These are phyloP conservation scores for Periophthalmus modestus DNA, from an alignment of 2,113 vertebrate genomes.

Conservation along the genomic window DNA sequence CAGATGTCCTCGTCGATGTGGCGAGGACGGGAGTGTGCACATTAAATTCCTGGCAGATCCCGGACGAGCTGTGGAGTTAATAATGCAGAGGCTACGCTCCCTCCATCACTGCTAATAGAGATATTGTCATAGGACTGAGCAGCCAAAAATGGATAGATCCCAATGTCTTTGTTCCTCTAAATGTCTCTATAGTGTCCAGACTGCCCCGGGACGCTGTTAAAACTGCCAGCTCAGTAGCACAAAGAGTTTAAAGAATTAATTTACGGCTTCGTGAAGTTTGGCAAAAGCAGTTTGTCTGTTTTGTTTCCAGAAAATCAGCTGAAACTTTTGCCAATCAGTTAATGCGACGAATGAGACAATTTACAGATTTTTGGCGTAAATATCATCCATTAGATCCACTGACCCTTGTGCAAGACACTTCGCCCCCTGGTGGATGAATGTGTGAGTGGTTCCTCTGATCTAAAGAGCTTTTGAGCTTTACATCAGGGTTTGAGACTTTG, in stretches of 20 bases:
- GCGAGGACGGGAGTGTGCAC: constrained; percentile 40
- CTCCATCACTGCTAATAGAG: constrained; percentile 70
- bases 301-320: background rate
- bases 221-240: background rate
- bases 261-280: background rate
- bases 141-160: constrained; percentile 54
- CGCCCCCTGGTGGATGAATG: too few species aligned
- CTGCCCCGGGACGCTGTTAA: constrained; percentile 4
- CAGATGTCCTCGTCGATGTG: constrained; percentile 61
- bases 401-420: too few species aligned
- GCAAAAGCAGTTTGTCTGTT: background rate
- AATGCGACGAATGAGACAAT: background rate
- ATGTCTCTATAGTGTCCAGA: constrained; percentile 2
- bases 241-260: constrained; percentile 3
- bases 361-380: too few species aligned
- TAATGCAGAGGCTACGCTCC: constrained; percentile 46
- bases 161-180: constrained; percentile 20
- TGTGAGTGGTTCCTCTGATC: too few species aligned
- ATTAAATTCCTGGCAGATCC: constrained; percentile 35
- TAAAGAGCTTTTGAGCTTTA: too few species aligned
- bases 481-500: too few species aligned
- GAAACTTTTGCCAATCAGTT: too few species aligned
- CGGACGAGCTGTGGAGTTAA: constrained; percentile 56
- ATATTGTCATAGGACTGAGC: constrained; percentile 63
- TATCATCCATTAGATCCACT: too few species aligned